phyloP scores from a whole-genome alignment of 2,113 vertebrate species.

The Paracanthobrama guichenoti region DNA sequence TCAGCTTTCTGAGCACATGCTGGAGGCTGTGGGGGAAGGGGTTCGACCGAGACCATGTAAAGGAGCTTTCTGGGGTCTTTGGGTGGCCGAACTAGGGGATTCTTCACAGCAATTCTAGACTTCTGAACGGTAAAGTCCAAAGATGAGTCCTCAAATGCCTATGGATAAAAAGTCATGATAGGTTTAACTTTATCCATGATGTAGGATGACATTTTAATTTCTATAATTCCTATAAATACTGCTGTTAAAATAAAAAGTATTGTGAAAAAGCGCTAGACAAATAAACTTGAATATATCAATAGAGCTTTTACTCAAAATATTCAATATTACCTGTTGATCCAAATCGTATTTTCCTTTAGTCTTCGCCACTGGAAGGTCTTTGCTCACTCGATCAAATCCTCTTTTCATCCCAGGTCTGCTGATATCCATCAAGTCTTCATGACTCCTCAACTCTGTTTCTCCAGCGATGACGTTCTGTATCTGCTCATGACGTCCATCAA shows the following conservation, averaged over 20 bases:
- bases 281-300: too few species aligned
- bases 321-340: constrained; percentile 7
- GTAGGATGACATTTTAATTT: background rate
- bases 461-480: background rate
- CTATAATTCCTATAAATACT: background rate
- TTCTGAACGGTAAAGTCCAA: constrained; percentile 72
- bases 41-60: constrained; percentile 66
- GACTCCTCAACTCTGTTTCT: constrained; percentile 1
- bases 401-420: constrained; percentile 35
- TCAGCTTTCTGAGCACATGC: background rate
- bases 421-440: background rate
- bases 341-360: background rate
- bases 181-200: background rate
- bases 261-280: too few species aligned
- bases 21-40: constrained; percentile 36
- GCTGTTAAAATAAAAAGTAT: too few species aligned
- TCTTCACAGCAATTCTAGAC: constrained; percentile 73
- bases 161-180: background rate
- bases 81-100: constrained; percentile 68
- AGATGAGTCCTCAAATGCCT: constrained; percentile 29
- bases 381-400: constrained; percentile 18
- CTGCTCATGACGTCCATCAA: background rate
- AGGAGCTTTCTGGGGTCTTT: constrained; percentile 72
- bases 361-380: background rate
- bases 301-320: background rate